Conservation (phyloP, 2,888 invertebrate genomes). For the Rhagonycha fulva region DNA sequence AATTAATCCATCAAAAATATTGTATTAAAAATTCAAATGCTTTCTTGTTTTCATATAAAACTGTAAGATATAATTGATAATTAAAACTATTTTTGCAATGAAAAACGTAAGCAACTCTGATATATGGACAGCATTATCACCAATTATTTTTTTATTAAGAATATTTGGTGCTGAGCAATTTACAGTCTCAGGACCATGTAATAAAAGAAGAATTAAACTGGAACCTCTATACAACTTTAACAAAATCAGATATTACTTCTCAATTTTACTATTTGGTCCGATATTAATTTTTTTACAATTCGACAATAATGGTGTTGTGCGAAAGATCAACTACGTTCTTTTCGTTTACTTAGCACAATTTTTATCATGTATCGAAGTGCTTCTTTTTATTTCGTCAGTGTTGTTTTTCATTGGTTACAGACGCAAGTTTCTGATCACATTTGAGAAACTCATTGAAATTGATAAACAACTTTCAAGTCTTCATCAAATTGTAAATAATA, state of each 20-base stretch:
- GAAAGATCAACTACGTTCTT: rapidly evolving
- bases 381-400: neutral
- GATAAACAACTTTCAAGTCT: neutral
- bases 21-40: too few relatives aligned
- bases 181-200: neutral
- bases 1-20: too few relatives aligned
- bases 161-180: neutral
- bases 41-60: too few relatives aligned
- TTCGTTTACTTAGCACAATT: neutral
- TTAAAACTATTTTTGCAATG: too few relatives aligned
- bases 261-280: neutral
- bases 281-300: neutral
- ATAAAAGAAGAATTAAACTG: neutral
- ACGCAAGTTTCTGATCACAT: neutral
- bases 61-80: too few relatives aligned
- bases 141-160: too few relatives aligned
- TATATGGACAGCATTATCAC: neutral
- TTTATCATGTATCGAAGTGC: neutral
- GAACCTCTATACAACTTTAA: neutral
- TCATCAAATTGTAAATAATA: neutral
- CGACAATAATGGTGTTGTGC: neutral
- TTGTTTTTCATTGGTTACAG: neutral
- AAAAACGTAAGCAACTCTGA: neutral
- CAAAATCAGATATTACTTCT: neutral
- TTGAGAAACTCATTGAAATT: neutral